phyloP scores from a whole-genome alignment of 2,797 vertebrate species.

The Acanthurus leucopareius region DNA sequence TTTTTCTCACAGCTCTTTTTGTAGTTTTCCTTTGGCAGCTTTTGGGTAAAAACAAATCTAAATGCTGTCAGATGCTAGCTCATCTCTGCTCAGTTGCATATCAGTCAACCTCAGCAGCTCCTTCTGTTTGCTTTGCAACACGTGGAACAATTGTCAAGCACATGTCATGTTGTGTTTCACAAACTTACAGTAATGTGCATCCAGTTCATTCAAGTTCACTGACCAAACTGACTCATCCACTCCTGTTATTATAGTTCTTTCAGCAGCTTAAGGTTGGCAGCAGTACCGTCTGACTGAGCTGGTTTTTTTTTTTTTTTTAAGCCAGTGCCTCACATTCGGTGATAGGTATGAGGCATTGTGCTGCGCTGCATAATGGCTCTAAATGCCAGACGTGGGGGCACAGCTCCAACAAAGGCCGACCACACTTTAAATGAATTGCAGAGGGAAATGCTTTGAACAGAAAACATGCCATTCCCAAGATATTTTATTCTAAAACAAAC shows the following conservation, averaged over 20 bases:
- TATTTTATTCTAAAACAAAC: slow-evolving; percentile 27
- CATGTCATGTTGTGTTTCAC: slow-evolving; percentile 12
- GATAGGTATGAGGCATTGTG: slow-evolving; percentile 35
- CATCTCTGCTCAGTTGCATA: slow-evolving; percentile 14
- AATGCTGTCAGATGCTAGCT: slow-evolving; percentile 21
- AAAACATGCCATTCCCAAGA: slow-evolving; percentile 17
- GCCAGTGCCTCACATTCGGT: slow-evolving; percentile 25
- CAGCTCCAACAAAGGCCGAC: slow-evolving; percentile 15
- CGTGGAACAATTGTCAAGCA: slow-evolving; percentile 38
- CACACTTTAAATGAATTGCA: slow-evolving; percentile 6
- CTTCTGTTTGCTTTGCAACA: slow-evolving; percentile 6
- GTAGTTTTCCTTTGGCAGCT: slow-evolving; percentile 26
- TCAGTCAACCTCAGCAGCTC: slow-evolving; percentile 23
- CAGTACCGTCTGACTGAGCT: slow-evolving; percentile 4
- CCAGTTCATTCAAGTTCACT: background rate
- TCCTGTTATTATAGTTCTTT: slow-evolving; percentile 1
- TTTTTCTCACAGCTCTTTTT: slow-evolving; percentile 25
- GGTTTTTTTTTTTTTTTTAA: slow-evolving; percentile 32
- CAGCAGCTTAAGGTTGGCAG: slow-evolving; percentile 4
- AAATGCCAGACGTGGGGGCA: slow-evolving; percentile 38
- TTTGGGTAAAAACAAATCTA: background rate
- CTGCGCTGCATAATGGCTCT: slow-evolving; percentile 20
- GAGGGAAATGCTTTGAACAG: slow-evolving; percentile 33
- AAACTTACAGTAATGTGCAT: background rate
- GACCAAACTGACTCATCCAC: slow-evolving; percentile 4